Evolutionary conservation across 2,113 vertebrate genomes (phyloP).

Genomic region (Ameiurus melas): DNA sequence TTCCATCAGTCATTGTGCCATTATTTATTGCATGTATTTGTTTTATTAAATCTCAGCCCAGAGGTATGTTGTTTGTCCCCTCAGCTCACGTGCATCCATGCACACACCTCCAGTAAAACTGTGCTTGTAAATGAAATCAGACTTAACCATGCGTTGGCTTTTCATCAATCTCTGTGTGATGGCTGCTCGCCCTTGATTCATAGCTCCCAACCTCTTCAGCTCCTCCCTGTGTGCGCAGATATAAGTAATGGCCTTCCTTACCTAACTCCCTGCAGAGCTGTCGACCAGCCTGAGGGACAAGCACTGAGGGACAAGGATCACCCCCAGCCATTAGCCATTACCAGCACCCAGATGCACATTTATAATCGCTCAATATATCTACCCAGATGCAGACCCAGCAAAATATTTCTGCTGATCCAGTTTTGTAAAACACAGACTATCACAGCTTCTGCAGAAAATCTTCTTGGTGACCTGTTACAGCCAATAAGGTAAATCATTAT

Average conservation of each 20-base stretch:
- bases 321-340: constrained; percentile 46
- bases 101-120: constrained; percentile 54
- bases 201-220: constrained; percentile 59
- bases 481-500: background rate
- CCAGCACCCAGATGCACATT: constrained; percentile 38
- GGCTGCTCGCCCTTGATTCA: constrained; percentile 67
- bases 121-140: constrained; percentile 70
- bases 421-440: background rate
- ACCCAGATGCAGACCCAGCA: constrained; percentile 5
- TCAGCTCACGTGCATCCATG: constrained; percentile 18
- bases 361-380: constrained; percentile 23
- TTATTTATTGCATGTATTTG: constrained; percentile 65
- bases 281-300: constrained; percentile 47
- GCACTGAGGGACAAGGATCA: constrained; percentile 45
- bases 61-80: constrained; percentile 59
- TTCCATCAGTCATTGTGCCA: constrained; percentile 66
- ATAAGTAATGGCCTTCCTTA: constrained; percentile 58
- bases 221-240: constrained; percentile 56
- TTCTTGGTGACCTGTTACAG: background rate
- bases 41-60: constrained; percentile 61
- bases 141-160: constrained; percentile 66
- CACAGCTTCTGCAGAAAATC: background rate
- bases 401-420: background rate
- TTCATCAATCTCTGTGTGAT: constrained; percentile 67
- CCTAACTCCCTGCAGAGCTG: constrained; percentile 48